Percentiles rank a stretch among this genome's conserved stretches.
phyloP scores from a whole-genome alignment of 2,113 vertebrate genomes.

The Lamprologus sp. region DNA sequence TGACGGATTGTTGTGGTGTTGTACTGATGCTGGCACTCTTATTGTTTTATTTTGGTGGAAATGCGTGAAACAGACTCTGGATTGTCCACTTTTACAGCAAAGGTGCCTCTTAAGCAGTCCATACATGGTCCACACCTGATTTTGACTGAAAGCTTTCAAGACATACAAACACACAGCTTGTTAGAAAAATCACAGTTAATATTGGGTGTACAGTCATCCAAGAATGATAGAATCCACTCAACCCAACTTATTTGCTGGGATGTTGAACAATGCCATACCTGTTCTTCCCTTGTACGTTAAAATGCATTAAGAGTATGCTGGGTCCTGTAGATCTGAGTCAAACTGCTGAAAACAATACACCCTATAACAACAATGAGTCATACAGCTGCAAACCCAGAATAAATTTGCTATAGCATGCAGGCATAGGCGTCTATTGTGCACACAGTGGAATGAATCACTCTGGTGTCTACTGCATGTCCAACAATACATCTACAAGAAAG shows the following conservation, averaged over 20 bases:
- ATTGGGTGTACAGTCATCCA: not conserved
- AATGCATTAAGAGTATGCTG: not conserved
- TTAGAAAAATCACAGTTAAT: not conserved
- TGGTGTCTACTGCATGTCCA: not conserved
- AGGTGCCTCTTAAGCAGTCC: not conserved
- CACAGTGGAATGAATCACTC: not conserved
- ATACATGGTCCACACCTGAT: not conserved
- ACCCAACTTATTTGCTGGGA: not conserved
- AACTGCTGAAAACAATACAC: conserved; percentile 8
- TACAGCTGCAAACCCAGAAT: conserved; percentile 3
- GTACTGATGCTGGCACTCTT: not conserved
- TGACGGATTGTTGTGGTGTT: not conserved
- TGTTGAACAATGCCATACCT: not conserved
- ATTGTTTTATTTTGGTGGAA: not conserved
- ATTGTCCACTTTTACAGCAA: not conserved
- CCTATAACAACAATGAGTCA: not conserved
- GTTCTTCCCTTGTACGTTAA: not conserved
- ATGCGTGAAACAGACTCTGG: not conserved
- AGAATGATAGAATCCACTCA: not conserved
- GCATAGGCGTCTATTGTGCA: not conserved
- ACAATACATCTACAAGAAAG: not conserved
- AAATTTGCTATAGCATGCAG: not conserved
- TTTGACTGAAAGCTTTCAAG: not conserved
- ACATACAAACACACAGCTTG: not conserved
- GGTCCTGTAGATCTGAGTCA: not conserved